Evolutionary conservation across 2,888 invertebrate species (phyloP).

Genomic region (Eristalis intricaria): DNA sequence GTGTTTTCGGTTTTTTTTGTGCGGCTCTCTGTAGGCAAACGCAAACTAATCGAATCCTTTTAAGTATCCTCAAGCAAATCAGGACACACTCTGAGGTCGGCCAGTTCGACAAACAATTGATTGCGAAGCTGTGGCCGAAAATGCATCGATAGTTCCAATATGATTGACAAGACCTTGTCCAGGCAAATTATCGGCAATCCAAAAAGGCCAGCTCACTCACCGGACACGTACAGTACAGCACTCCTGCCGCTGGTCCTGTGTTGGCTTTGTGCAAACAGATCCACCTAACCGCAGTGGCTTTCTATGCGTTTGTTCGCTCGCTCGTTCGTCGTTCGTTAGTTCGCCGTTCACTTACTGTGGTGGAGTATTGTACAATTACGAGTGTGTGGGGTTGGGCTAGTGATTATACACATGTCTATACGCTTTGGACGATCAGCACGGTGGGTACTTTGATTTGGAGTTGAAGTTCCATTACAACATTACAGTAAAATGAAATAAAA

Average conservation of each 20-base stretch:
- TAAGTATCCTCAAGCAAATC: conserved; percentile 56
- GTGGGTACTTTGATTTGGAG: not conserved
- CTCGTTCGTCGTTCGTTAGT: too few relatives aligned
- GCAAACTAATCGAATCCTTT: conserved; percentile 54
- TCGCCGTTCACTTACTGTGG: not conserved
- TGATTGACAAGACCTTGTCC: conserved; percentile 22
- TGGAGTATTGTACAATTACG: conserved; percentile 7
- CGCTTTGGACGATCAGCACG: not conserved
- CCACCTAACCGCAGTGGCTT: conserved; percentile 8
- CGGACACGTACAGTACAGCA: not conserved
- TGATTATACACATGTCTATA: conserved; percentile 2
- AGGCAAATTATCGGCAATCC: conserved; percentile 33
- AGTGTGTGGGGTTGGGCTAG: conserved; percentile 10
- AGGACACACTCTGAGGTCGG: conserved; percentile 46
- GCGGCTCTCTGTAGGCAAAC: not conserved
- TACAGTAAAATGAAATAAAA: conserved; percentile 26
- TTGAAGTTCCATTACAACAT: not conserved
- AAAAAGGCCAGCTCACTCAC: not conserved
- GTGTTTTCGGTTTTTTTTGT: not conserved
- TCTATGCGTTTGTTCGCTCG: not conserved
- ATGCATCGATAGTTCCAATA: conserved; percentile 23
- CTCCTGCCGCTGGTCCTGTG: not conserved
- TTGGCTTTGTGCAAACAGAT: conserved; percentile 24
- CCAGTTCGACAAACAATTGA: conserved; percentile 31
- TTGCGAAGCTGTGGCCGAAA: not conserved